Evolutionary conservation across 2,113 vertebrate genomes (phyloP), one percentile per base, ranked within the genome.

Genomic region (Pungitius pungitius): DNA sequence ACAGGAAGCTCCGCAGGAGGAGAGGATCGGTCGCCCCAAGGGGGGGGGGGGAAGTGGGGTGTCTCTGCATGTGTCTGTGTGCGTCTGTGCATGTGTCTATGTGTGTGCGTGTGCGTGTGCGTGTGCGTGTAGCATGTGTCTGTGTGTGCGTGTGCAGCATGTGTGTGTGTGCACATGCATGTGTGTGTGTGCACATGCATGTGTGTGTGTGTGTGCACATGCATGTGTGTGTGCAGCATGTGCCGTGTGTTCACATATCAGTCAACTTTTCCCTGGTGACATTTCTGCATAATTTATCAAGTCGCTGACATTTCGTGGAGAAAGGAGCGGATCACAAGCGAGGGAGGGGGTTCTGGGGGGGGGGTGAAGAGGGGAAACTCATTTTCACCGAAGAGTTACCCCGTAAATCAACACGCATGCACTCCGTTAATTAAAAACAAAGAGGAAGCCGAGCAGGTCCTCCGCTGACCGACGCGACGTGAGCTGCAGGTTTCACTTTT

Each of bases 271-370:
- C 43, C 78, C 59, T 1, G 33, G 72, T 90, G 93, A 89, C 91
- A 91, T 92, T 92, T 94, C 73, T 94, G 83, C 85, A 93, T 94
- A 92, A 95, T 94, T 95, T 81, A 95, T 94, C 88, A 88, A 77
- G 89, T 69, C 49, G 24, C 61, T 93, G 93, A 91, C 93, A 94
- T 95, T 86, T 94, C 83, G 85, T 75, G 85, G 76, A 8, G 26
- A 17, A 0, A n/a, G 0, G 7, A 56, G 37, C 40, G 81, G 75
- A 90, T 91, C 87, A 75, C 82, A 87, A 90, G 86, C 73, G 64
- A 87, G 87, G 69, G 69, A 7, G 33, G 6, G 33, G 33, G n/a
- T n/a, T n/a, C n/a, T n/a, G 6, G 33, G 33, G 13, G 1, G 14
- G 0, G 15, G 37, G 49, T 1, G 24, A 35, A 4, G 51, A 51